phyloP scores from a whole-genome alignment of 2,113 vertebrate species.

The Marcusenius ussheri region DNA sequence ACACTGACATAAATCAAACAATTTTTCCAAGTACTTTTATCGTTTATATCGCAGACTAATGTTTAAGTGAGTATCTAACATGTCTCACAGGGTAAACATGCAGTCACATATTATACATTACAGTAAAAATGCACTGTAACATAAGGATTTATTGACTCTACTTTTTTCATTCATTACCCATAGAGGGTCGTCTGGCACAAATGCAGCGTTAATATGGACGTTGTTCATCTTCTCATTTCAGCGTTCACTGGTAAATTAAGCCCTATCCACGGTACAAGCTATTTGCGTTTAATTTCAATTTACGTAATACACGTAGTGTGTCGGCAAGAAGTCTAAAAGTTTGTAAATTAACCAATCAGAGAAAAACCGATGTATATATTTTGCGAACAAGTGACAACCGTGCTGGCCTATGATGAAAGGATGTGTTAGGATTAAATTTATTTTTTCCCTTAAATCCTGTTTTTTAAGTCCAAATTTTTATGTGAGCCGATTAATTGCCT shows the following conservation, averaged over 20 bases:
- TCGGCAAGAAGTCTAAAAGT: not conserved
- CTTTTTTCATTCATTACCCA: not conserved
- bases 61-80: not conserved
- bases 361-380: not conserved
- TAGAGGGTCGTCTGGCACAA: not conserved
- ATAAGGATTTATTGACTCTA: not conserved
- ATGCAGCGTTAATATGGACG: not conserved
- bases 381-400: not conserved
- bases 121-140: not conserved
- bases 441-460: not conserved
- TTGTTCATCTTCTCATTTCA: not conserved
- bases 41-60: not conserved
- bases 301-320: not conserved
- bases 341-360: not conserved
- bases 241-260: not conserved
- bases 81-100: not conserved
- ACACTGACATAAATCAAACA: not conserved
- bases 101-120: not conserved
- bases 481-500: not conserved
- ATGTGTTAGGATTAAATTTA: not conserved
- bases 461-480: not conserved
- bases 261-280: not conserved
- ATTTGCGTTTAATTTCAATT: not conserved
- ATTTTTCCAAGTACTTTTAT: not conserved
- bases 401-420: not conserved